Evolutionary conservation across 2,113 vertebrate species (phyloP), one percentile per base, ranked within the genome.

Genomic region (Halichoerus grypus): DNA sequence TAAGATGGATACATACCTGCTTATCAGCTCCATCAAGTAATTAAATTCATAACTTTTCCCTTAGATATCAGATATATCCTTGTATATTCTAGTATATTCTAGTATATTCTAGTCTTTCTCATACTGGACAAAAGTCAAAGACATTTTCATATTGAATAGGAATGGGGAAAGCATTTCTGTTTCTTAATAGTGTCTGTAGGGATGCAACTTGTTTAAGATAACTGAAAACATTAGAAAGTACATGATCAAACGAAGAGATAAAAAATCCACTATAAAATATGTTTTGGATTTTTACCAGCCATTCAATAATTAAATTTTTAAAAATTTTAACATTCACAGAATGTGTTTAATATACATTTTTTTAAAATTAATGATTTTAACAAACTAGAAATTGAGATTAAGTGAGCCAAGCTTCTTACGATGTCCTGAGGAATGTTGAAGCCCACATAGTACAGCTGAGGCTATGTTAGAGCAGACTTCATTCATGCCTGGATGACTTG

Each of bases 331-430:
- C 81, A 87, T 96, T 97, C 92, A 49, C 77, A 97, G 72, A 74
- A 36, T 94, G 28, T 65, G 53, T 95, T 95, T 97, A 42, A 39
- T 92, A 89, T 88, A 96, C 81, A 83, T 39, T 76, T 80, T 63
- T 63, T 94, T 57, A 97, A 98, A 93, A 59, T 81, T 93, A 97
- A 96, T 97, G 97, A 96, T 97, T 92, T 98, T 91, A 96, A 97
- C 79, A 97, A 94, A 93, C 82, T 65, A 95, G 86, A 96, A 82
- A 74, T 4, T 28, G 42, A 0, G 69, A 93, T 95, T 77, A 95
- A 97, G 59, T 76, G 21, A 95, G 28, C 19, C 26, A 57, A 88
- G 8, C 79, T 61, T 95, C 71, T 86, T n/a, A 39, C 6, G 49
- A 65, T 33, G 16, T 63, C 33, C 7, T 46, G 22, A 92, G 87